phyloP scores from a whole-genome alignment of 1,140 invertebrate species.

The Acromyrmex charruanus region DNA sequence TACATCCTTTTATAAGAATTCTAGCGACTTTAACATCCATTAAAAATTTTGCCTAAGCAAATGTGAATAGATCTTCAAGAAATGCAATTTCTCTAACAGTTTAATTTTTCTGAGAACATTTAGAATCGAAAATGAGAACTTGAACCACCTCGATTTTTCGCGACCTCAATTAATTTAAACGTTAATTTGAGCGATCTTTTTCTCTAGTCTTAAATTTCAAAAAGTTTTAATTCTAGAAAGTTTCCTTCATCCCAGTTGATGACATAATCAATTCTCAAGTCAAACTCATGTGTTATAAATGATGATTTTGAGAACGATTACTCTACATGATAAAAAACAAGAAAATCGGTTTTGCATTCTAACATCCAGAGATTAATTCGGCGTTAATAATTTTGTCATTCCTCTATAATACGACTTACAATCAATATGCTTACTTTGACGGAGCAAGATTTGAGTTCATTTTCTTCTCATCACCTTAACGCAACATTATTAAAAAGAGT shows the following conservation, averaged over 20 bases:
- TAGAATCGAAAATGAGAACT: not conserved
- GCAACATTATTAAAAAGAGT: conserved; percentile 38
- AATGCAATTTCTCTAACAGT: not conserved
- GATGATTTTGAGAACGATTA: not conserved
- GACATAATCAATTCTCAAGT: not conserved
- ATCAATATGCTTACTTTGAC: not conserved
- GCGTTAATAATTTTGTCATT: not conserved
- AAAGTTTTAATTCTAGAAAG: conserved; percentile 26
- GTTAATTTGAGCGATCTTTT: not conserved
- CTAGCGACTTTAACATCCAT: not conserved
- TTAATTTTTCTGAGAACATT: conserved; percentile 18
- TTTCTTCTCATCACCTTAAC: conserved; percentile 8
- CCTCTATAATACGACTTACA: not conserved
- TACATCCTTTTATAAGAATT: not conserved
- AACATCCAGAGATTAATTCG: not conserved
- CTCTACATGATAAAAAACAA: not conserved
- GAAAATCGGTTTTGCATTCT: not conserved
- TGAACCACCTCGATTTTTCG: not conserved
- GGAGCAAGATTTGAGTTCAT: conserved; percentile 12
- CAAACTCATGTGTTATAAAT: not conserved
- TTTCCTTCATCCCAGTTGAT: not conserved
- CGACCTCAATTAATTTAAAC: not conserved
- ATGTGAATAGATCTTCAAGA: not conserved
- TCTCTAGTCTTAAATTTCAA: not conserved
- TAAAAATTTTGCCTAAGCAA: not conserved